Evolutionary conservation across 2,888 invertebrate genomes (phyloP).

Genomic region (Trachelus tabidus): DNA sequence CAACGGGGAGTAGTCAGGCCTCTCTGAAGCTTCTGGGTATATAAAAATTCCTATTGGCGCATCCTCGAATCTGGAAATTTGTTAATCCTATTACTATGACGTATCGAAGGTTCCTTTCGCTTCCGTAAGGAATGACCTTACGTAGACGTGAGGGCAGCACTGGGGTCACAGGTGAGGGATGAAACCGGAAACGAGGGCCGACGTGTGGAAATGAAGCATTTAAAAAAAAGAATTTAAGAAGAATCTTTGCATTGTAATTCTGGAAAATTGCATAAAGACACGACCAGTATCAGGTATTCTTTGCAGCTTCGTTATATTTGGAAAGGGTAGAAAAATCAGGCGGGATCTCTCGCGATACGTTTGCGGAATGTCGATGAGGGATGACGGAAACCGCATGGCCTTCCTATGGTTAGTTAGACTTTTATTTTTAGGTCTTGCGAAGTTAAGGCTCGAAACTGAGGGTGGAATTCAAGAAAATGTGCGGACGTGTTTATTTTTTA

Average conservation of each 20-base stretch:
- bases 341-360: background rate
- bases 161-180: background rate
- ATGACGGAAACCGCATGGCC: background rate
- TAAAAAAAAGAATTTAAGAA: background rate
- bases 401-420: background rate
- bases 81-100: slow-evolving; percentile 49
- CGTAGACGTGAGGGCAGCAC: no score
- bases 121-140: background rate
- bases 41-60: slow-evolving; percentile 50
- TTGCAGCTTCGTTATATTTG: background rate
- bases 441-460: background rate
- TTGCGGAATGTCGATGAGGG: background rate
- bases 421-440: background rate
- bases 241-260: background rate
- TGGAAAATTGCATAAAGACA: background rate
- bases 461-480: background rate
- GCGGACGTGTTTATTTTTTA: background rate
- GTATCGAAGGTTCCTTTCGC: slow-evolving; percentile 23
- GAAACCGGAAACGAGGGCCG: background rate
- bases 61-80: slow-evolving; percentile 38
- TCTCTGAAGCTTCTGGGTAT: slow-evolving; percentile 56
- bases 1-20: slow-evolving; percentile 38
- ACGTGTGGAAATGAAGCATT: background rate
- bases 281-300: background rate
- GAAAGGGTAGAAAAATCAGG: background rate